Conservation (phyloP, 2,888 invertebrate species). For the Nasonia oneida region DNA sequence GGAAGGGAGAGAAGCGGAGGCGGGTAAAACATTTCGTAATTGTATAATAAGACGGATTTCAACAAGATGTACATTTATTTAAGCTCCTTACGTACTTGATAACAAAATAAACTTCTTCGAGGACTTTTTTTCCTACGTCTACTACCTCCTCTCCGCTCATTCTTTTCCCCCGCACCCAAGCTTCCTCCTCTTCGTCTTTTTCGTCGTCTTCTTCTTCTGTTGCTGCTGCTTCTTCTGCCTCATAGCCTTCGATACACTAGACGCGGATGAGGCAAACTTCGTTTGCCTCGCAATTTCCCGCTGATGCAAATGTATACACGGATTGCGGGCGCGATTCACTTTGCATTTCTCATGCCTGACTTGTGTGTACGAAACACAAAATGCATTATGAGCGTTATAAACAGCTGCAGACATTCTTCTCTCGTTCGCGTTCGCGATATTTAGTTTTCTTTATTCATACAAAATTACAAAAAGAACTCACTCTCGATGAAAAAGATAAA, state of each 20-base stretch:
- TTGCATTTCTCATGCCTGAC: slow-evolving; percentile 48
- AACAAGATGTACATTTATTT: slow-evolving; percentile 61
- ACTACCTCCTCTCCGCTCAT: slow-evolving; percentile 31
- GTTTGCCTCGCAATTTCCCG: slow-evolving; percentile 49
- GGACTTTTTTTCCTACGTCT: neutral
- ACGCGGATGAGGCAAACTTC: slow-evolving; percentile 47
- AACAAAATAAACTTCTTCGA: slow-evolving; percentile 56
- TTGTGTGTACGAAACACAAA: slow-evolving; percentile 49
- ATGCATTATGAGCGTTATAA: slow-evolving; percentile 46
- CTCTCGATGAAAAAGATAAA: slow-evolving; percentile 20
- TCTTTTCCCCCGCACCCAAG: slow-evolving; percentile 7
- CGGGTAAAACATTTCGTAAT: slow-evolving; percentile 19
- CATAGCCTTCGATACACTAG: slow-evolving; percentile 36
- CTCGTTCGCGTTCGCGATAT: neutral
- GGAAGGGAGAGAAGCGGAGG: neutral
- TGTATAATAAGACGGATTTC: slow-evolving; percentile 42
- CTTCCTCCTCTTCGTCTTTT: neutral
- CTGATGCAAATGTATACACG: slow-evolving; percentile 47
- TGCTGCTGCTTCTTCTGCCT: neutral
- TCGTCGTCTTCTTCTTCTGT: neutral
- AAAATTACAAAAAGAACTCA: slow-evolving; percentile 45
- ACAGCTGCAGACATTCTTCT: slow-evolving; percentile 27
- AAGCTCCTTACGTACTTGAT: slow-evolving; percentile 57
- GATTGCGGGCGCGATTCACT: slow-evolving; percentile 46
- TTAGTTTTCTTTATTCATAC: slow-evolving; percentile 20